Evolutionary conservation across 2,113 vertebrate genomes (phyloP).

Genomic region (Nymphicus hollandicus): DNA sequence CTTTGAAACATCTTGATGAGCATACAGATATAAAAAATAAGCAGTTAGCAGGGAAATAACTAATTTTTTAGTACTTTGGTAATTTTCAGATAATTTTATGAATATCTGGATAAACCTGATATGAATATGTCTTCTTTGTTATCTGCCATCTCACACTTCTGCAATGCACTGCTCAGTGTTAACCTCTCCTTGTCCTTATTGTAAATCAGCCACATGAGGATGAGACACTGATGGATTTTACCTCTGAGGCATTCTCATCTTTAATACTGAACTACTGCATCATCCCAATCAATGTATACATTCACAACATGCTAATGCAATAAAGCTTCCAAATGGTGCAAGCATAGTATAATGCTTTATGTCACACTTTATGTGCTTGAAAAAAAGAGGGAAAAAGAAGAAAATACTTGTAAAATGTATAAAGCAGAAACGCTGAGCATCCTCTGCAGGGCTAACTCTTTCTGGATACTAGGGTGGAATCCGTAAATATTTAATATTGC

Average conservation of each 20-base stretch:
- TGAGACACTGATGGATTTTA: neutral
- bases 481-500: slow-evolving; percentile 13
- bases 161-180: neutral
- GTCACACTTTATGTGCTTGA: neutral
- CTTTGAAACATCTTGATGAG: neutral
- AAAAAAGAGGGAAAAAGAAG: neutral
- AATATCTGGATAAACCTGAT: neutral
- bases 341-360: neutral
- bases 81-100: neutral
- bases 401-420: neutral
- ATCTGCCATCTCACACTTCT: neutral
- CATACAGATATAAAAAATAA: slow-evolving; percentile 8
- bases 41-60: neutral
- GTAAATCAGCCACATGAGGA: neutral
- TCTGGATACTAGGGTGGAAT: slow-evolving; percentile 27
- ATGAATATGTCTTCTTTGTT: neutral
- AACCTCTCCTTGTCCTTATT: neutral
- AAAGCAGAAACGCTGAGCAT: neutral
- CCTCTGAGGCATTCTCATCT: neutral
- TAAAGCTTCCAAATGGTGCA: neutral
- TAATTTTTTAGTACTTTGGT: neutral
- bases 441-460: neutral
- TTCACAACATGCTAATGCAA: neutral
- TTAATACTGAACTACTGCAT: neutral
- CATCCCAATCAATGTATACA: neutral